Evolutionary conservation across 2,888 invertebrate genomes (phyloP), one percentile per base, ranked within the genome.

Genomic region (Drosophila ezoana): DNA sequence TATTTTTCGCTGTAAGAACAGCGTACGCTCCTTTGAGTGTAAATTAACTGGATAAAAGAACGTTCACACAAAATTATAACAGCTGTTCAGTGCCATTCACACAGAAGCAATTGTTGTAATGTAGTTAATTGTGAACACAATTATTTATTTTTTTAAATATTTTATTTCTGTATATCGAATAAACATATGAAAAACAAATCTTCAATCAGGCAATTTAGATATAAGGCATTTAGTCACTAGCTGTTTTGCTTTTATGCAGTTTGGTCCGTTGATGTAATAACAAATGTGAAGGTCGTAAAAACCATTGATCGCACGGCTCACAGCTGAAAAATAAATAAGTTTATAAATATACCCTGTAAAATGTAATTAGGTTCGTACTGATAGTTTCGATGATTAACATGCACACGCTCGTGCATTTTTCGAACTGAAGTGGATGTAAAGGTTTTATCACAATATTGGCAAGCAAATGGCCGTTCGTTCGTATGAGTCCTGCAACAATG

Each of bases 391-490:
- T 62, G 71, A 32, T 72, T 75, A 6, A 60, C 20, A 23, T 82
- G 87, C 9, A 87, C 44, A 5, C 62, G 37, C 8, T 87, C 87
- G 20, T 82, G 81, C 13, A 64, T 63, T 56, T 60, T 75, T 1
- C 72, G 60, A 9, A 72, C 54, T 1, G 87, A 77, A 5, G 81
- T 75, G 4, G 81, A 86, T n/a, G 54, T 72, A 14, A 81, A 81
- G 3, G 84, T 20, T 23, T 72, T 83, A 5, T 87, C 72, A 51
- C 81, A 81, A 35, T 66, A 72, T 18, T 64, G 68, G 2, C 81
- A 81, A 0, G 57, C 52, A 43, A 87, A 87, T 5, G 81, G 87
- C 0, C 87, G 70, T 40, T 81, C 87, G 14, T 87, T 81, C 32
- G 87, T 82, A 54, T 82, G 81, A 1, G 53, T 62, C 33, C 78